Percentiles rank a stretch among this genome's conserved stretches.
Evolutionary conservation across 2,888 invertebrate species (phyloP).

Genomic region (Tenodera sinensis): DNA sequence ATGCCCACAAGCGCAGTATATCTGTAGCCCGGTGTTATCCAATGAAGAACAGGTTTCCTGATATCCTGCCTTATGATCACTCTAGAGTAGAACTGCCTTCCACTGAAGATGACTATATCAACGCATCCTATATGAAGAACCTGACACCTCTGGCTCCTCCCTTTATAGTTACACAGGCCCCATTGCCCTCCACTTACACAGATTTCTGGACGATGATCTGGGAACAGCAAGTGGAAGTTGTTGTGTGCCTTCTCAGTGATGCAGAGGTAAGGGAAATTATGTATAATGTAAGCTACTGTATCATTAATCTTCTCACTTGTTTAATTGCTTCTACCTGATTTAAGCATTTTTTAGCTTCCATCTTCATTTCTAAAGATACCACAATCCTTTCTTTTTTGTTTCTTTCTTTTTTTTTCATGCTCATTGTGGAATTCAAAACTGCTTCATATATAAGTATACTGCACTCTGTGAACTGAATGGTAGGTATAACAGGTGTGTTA

Average conservation of each 20-base stretch:
- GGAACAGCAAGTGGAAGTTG: slow-evolving; percentile 76
- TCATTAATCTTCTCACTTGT: too few relatives aligned
- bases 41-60: slow-evolving; percentile 76
- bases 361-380: too few relatives aligned
- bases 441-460: too few relatives aligned
- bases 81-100: slow-evolving; percentile 73
- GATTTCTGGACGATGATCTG: slow-evolving; percentile 89
- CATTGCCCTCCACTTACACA: slow-evolving; percentile 65
- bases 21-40: slow-evolving; percentile 75
- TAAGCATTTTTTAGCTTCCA: too few relatives aligned
- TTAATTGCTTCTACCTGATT: too few relatives aligned
- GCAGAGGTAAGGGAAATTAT: slow-evolving; percentile 59
- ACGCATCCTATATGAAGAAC: slow-evolving; percentile 84
- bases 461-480: too few relatives aligned
- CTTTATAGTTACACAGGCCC: slow-evolving; percentile 81
- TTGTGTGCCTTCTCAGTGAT: slow-evolving; percentile 73
- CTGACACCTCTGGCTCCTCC: slow-evolving; percentile 68
- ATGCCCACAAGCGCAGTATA: slow-evolving; percentile 62
- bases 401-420: too few relatives aligned
- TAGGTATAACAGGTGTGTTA: too few relatives aligned
- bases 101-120: slow-evolving; percentile 85
- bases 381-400: too few relatives aligned
- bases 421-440: too few relatives aligned
- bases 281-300: too few relatives aligned
- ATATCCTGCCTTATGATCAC: slow-evolving; percentile 85